phyloP scores from a whole-genome alignment of 1,140 invertebrate species.

The Lordiphosa clarofinis region DNA sequence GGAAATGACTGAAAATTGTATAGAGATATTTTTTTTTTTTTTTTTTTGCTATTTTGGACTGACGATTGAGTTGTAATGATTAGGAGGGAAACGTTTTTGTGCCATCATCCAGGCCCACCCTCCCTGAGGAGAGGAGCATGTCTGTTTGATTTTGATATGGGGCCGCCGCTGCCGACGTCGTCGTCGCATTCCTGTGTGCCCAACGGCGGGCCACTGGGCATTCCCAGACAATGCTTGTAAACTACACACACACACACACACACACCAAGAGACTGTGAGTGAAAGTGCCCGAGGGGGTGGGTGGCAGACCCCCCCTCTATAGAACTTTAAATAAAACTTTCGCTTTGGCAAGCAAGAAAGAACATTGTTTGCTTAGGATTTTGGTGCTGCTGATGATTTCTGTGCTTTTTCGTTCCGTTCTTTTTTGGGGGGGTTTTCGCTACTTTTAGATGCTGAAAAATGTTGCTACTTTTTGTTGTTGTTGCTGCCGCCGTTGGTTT shows the following conservation, averaged over 20 bases:
- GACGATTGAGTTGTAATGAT: conserved; percentile 68
- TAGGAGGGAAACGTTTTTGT: conserved; percentile 27
- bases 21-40: conserved; percentile 15
- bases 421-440: conserved; percentile 24
- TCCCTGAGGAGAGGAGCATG: conserved; percentile 16
- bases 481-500: conserved; percentile 32
- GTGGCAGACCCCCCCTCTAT: background rate
- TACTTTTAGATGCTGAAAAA: conserved; percentile 56
- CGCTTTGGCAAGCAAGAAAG: conserved; percentile 22
- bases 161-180: conserved; percentile 2
- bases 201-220: conserved; percentile 49
- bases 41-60: conserved; percentile 60
- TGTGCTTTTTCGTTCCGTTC: conserved; percentile 13
- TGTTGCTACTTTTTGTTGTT: conserved; percentile 1
- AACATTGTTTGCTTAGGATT: conserved; percentile 55
- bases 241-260: background rate
- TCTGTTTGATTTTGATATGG: background rate
- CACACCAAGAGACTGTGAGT: conserved; percentile 2
- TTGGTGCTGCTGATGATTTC: conserved; percentile 24
- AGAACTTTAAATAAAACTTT: conserved; percentile 67
- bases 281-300: conserved; percentile 1
- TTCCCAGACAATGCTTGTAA: conserved; percentile 61
- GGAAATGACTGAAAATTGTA: conserved; percentile 53
- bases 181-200: conserved; percentile 44
- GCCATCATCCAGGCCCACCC: conserved; percentile 3